A percentile compares a stretch with the other conserved stretches of the same genome.
phyloP scores from a whole-genome alignment of 2,888 invertebrate species.

The Brachylomia viminalis region DNA sequence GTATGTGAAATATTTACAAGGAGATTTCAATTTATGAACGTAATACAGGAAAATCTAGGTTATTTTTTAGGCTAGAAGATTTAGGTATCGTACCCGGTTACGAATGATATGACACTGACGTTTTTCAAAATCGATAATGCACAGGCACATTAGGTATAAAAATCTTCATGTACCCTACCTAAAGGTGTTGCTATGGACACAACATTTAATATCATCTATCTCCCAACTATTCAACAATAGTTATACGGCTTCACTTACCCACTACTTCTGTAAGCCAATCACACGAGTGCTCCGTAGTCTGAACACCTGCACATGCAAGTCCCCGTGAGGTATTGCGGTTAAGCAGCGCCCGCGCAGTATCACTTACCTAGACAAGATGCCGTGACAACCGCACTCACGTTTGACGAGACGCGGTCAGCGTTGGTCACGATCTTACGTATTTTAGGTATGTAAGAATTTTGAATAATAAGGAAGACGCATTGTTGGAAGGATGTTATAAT shows the following conservation, averaged over 20 bases:
- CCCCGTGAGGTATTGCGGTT: slow-evolving; percentile 60
- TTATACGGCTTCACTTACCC: slow-evolving; percentile 32
- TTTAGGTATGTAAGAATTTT: slow-evolving; percentile 2
- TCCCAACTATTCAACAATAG: background rate
- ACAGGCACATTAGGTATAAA: no score
- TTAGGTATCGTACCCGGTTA: no score
- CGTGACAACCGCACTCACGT: slow-evolving; percentile 65
- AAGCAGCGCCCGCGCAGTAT: slow-evolving; percentile 57
- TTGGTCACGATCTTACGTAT: slow-evolving; percentile 11
- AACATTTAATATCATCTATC: slow-evolving; percentile 8
- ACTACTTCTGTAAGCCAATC: slow-evolving; percentile 40
- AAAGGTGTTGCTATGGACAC: background rate
- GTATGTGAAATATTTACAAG: no score
- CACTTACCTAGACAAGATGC: slow-evolving; percentile 51
- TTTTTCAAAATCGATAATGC: no score
- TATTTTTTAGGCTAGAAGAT: no score
- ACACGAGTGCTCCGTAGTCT: slow-evolving; percentile 28
- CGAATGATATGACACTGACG: no score
- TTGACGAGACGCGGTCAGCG: slow-evolving; percentile 42
- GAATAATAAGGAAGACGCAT: no score
- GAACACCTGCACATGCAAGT: slow-evolving; percentile 51
- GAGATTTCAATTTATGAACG: no score
- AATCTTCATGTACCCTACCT: background rate
- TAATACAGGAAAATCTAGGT: no score
- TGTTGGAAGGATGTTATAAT: no score